Conservation (phyloP, 92 coral and sea anemone genomes). For the Hydrozoanthus gracilis region DNA sequence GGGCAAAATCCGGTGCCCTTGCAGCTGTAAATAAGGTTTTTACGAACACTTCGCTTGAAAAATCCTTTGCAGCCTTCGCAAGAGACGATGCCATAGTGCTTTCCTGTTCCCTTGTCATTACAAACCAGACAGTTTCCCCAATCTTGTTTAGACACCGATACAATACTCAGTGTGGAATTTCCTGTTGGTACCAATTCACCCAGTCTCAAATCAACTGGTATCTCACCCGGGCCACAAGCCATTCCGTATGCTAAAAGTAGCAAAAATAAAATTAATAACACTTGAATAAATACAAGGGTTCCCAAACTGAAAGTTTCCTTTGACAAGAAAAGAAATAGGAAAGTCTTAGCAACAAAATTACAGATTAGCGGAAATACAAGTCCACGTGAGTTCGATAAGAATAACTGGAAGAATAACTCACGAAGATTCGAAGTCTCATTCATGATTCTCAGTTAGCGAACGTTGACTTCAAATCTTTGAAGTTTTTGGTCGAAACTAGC, state of each 20-base stretch:
- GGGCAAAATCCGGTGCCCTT: conserved; percentile 80
- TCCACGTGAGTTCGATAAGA: conserved; percentile 3
- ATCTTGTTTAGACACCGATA: conserved; percentile 31
- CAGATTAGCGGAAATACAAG: not conserved
- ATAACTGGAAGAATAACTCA: not conserved
- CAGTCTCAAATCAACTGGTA: not conserved
- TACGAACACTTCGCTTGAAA: conserved; percentile 88
- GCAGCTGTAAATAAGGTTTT: conserved; percentile 79
- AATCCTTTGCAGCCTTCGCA: conserved; percentile 99
- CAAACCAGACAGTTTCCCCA: conserved; percentile 95
- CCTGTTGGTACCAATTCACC: not conserved
- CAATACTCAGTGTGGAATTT: not conserved
- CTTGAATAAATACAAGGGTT: too few species aligned
- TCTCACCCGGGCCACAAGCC: not conserved
- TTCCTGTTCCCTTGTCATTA: conserved; percentile 90
- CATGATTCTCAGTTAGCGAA: not conserved
- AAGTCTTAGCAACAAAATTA: not conserved
- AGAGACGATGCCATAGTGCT: conserved; percentile 93
- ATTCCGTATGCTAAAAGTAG: not conserved
- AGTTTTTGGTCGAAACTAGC: not conserved
- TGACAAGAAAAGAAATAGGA: not conserved
- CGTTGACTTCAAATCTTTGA: not conserved
- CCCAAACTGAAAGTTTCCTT: not conserved
- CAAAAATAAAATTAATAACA: not conserved
- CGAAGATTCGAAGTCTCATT: not conserved